Evolutionary conservation across 2,797 vertebrate species (phyloP).

Genomic region (Aotus griseimembra): DNA sequence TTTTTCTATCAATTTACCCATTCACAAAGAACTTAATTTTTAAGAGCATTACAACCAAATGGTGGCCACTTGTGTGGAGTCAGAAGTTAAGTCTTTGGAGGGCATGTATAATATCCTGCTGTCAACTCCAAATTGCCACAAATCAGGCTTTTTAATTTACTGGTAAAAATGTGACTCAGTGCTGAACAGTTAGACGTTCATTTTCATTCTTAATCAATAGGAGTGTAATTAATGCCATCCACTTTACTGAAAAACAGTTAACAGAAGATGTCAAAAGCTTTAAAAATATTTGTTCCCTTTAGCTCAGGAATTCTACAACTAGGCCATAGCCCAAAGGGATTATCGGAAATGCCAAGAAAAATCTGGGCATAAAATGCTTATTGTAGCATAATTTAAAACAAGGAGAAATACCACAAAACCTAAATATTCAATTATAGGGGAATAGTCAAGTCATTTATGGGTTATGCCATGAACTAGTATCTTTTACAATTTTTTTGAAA

Average conservation of each 20-base stretch:
- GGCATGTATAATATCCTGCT: neutral
- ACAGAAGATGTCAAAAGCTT: neutral
- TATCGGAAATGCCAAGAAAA: neutral
- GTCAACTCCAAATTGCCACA: neutral
- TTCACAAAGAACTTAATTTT: slow-evolving; percentile 40
- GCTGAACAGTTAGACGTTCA: neutral
- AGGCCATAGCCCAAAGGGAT: neutral
- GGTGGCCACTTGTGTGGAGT: neutral
- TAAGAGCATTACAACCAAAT: neutral
- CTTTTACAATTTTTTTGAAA: slow-evolving; percentile 18
- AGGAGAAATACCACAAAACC: neutral
- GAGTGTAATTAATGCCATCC: neutral
- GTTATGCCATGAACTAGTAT: neutral
- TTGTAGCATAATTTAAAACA: slow-evolving; percentile 19
- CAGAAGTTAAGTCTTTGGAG: neutral
- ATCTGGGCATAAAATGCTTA: neutral
- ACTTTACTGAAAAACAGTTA: slow-evolving; percentile 14
- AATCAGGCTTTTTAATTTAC: neutral
- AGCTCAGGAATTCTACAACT: neutral
- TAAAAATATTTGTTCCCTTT: neutral
- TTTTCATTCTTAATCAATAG: neutral
- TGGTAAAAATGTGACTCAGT: neutral
- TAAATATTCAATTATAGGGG: neutral
- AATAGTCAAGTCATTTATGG: slow-evolving; percentile 19
- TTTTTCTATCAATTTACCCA: neutral